phyloP scores from a whole-genome alignment of 1,140 invertebrate genomes.

The Drosophila repleta region DNA sequence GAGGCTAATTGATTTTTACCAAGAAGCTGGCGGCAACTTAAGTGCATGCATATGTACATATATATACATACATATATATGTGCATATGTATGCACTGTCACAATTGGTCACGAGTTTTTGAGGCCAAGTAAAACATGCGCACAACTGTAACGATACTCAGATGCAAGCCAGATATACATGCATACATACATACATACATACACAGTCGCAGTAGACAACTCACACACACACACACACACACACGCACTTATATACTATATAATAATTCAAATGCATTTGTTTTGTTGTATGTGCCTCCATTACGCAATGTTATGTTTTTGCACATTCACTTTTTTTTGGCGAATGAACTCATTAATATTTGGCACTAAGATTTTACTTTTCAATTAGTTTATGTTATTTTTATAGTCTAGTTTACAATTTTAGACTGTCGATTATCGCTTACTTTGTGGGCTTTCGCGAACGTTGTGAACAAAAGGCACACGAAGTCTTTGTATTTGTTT shows the following conservation, averaged over 20 bases:
- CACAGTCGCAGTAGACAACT: constrained; percentile 41
- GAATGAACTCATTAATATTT: background rate
- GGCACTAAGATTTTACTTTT: background rate
- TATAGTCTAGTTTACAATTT: background rate
- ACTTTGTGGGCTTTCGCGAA: constrained; percentile 51
- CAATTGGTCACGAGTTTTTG: constrained; percentile 55
- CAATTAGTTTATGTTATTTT: background rate
- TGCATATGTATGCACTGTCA: constrained; percentile 15
- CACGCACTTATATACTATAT: constrained; percentile 22
- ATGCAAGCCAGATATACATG: constrained; percentile 51
- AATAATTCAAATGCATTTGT: constrained; percentile 54
- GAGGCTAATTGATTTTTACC: constrained; percentile 63
- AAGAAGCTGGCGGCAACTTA: constrained; percentile 30
- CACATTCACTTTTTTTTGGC: constrained; percentile 34
- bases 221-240: constrained; percentile 15
- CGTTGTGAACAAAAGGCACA: constrained; percentile 22
- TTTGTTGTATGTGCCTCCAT: constrained; percentile 56
- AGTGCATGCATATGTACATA: constrained; percentile 7
- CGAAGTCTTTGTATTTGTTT: constrained; percentile 59
- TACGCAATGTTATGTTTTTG: constrained; percentile 72
- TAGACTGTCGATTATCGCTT: constrained; percentile 39
- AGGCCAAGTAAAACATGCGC: constrained; percentile 61
- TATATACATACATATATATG: background rate
- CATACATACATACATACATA: constrained; percentile 21
- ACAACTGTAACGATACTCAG: constrained; percentile 45